These are phyloP conservation scores for Sander vitreus DNA, from an alignment of 2,113 vertebrate species.

Conservation along the genomic window DNA sequence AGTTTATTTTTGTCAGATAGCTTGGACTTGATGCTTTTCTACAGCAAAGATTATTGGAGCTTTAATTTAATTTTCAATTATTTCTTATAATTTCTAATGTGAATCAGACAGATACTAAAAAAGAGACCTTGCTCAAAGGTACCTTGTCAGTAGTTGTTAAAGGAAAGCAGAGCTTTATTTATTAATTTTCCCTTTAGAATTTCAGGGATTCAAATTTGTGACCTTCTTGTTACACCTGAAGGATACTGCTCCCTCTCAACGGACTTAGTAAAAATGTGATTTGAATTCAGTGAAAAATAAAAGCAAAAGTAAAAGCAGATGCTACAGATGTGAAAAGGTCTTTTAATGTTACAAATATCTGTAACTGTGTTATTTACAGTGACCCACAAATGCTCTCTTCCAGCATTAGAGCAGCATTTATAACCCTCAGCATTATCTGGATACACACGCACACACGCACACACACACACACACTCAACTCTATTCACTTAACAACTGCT, in stretches of 20 bases:
- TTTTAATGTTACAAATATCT: slow-evolving; percentile 48
- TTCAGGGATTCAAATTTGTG: slow-evolving; percentile 34
- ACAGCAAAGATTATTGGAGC: neutral
- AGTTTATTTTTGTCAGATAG: neutral
- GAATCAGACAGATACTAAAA: slow-evolving; percentile 17
- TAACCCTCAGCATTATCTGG: slow-evolving; percentile 46
- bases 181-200: slow-evolving; percentile 6
- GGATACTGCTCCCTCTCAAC: slow-evolving; percentile 26
- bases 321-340: slow-evolving; percentile 33
- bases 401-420: slow-evolving; percentile 47
- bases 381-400: slow-evolving; percentile 45
- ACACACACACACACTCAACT: slow-evolving; percentile 35
- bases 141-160: slow-evolving; percentile 8
- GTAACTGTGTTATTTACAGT: slow-evolving; percentile 51
- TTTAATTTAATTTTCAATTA: slow-evolving; percentile 15
- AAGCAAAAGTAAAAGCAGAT: slow-evolving; percentile 37
- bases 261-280: slow-evolving; percentile 24
- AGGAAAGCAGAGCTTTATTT: slow-evolving; percentile 28
- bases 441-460: slow-evolving; percentile 17
- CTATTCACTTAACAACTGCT: slow-evolving; percentile 67
- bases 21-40: neutral
- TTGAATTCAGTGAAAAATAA: slow-evolving; percentile 38
- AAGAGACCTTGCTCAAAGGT: slow-evolving; percentile 30
- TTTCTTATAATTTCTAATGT: neutral
- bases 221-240: slow-evolving; percentile 35